Evolutionary conservation across 2,888 invertebrate species (phyloP).

Genomic region (Melieria crassipennis): DNA sequence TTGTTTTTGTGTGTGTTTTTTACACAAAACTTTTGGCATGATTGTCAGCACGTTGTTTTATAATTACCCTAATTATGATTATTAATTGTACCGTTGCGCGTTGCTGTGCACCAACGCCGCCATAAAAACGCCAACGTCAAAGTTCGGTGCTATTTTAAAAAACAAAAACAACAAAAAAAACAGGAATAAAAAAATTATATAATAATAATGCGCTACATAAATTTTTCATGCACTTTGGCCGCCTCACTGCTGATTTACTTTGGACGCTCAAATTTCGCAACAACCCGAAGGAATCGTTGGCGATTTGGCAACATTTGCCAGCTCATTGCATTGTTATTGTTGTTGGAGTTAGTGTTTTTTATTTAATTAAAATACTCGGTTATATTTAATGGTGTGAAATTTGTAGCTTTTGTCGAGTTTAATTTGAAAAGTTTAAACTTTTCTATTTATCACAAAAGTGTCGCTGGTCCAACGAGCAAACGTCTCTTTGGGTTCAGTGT

Average conservation of each 20-base stretch:
- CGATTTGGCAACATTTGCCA: too few relatives aligned
- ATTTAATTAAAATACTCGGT: neutral
- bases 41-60: conserved; percentile 62
- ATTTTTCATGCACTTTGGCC: too few relatives aligned
- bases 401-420: neutral
- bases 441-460: neutral
- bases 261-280: too few relatives aligned
- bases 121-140: too few relatives aligned
- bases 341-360: too few relatives aligned
- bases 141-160: neutral
- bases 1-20: conserved; percentile 13
- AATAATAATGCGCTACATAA: neutral
- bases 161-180: neutral
- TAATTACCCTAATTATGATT: conserved; percentile 66
- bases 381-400: neutral
- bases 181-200: conserved; percentile 6
- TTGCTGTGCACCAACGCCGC: neutral
- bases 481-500: too few relatives aligned
- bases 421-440: conserved; percentile 18
- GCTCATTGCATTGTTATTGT: too few relatives aligned
- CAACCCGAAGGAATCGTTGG: too few relatives aligned
- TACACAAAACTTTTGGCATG: conserved; percentile 57
- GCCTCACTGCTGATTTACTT: too few relatives aligned
- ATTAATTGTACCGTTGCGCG: conserved; percentile 57
- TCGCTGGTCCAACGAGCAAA: too few relatives aligned